phyloP scores from a whole-genome alignment of 2,113 vertebrate species.

The Oreochromis tanganicae region DNA sequence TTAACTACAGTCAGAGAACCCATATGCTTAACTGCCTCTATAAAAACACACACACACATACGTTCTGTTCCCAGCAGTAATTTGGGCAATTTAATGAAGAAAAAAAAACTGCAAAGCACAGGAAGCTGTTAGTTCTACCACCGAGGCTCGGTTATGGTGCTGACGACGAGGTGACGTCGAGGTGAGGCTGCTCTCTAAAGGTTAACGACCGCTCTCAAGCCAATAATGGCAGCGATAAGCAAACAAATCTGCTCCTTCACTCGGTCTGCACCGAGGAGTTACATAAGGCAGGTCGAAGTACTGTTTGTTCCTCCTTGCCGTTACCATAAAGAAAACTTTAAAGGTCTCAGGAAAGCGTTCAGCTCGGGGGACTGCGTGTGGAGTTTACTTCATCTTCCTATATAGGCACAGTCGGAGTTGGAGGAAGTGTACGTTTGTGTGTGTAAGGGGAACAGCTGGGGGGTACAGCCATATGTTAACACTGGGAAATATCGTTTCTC shows the following conservation, averaged over 20 bases:
- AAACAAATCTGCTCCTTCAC: constrained; percentile 49
- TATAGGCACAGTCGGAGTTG: background rate
- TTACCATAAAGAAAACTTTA: background rate
- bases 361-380: background rate
- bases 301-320: constrained; percentile 45
- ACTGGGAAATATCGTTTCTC: background rate
- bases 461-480: background rate
- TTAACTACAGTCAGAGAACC: background rate
- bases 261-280: constrained; percentile 31
- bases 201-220: constrained; percentile 52
- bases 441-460: background rate
- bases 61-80: background rate
- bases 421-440: background rate
- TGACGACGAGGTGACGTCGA: constrained; percentile 30
- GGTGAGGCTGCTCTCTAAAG: constrained; percentile 50
- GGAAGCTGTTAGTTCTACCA: constrained; percentile 20
- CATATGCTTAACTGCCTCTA: background rate
- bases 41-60: background rate
- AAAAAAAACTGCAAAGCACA: background rate
- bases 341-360: background rate
- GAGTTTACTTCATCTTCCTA: background rate
- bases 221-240: constrained; percentile 52
- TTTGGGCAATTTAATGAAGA: constrained; percentile 13
- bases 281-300: constrained; percentile 30
- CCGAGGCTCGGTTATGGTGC: background rate